These are phyloP conservation scores for Atherinosoma microstoma DNA, from an alignment of 2,797 vertebrate species.

Conservation along the genomic window DNA sequence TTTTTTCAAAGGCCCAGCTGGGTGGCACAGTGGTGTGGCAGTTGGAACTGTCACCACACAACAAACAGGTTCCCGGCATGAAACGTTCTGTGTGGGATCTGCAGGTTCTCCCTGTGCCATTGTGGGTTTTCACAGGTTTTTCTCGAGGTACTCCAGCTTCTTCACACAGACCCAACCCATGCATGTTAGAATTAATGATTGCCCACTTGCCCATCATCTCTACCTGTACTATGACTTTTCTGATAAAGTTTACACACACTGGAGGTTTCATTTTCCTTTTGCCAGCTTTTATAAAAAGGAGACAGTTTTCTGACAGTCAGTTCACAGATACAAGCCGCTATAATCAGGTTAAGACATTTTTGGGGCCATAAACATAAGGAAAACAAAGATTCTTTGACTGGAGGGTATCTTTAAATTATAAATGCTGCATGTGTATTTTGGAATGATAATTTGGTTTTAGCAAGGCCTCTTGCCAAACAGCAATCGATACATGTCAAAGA, in stretches of 20 bases:
- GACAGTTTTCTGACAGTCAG: background rate
- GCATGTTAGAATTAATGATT: background rate
- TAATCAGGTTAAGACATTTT: background rate
- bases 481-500: constrained; percentile 4
- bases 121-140: background rate
- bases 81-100: background rate
- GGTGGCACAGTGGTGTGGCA: background rate
- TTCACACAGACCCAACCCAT: background rate
- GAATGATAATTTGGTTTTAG: background rate
- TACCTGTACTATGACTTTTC: background rate
- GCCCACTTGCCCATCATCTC: background rate
- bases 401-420: background rate
- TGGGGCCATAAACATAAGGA: background rate
- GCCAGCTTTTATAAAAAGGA: background rate
- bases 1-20: background rate
- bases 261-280: background rate
- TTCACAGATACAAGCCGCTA: no score
- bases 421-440: background rate
- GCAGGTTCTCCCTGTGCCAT: background rate
- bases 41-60: background rate
- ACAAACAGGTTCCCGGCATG: background rate
- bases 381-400: background rate
- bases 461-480: background rate
- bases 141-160: background rate
- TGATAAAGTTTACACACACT: background rate